Percentiles rank a stretch among this genome's conserved stretches.
Evolutionary conservation across 2,888 invertebrate species (phyloP).

Genomic region (Andrena haemorrhoa): DNA sequence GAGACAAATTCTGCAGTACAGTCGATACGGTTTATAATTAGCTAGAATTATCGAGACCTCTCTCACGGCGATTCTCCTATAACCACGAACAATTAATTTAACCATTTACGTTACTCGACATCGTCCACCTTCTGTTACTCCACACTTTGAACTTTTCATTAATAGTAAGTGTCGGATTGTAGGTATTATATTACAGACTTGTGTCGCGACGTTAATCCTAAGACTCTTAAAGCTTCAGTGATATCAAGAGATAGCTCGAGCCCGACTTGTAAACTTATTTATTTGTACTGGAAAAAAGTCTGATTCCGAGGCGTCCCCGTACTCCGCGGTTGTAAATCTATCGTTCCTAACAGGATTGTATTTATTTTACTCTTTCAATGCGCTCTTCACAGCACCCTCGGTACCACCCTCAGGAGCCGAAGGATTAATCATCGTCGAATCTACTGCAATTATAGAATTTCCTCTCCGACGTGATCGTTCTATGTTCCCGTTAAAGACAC

Average conservation of each 20-base stretch:
- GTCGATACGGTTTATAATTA: conserved; percentile 18
- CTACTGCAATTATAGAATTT: conserved; percentile 31
- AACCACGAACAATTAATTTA: conserved; percentile 29
- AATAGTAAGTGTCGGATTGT: conserved; percentile 8
- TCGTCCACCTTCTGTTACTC: not conserved
- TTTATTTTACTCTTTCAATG: not conserved
- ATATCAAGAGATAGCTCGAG: not conserved
- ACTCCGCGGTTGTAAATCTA: not conserved
- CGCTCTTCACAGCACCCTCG: not conserved
- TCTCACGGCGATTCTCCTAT: not conserved
- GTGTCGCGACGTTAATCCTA: conserved; percentile 27
- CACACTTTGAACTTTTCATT: conserved; percentile 17
- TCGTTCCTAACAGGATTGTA: not conserved
- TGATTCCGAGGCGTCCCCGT: not conserved
- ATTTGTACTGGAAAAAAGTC: not conserved
- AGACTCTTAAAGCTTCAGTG: conserved; percentile 17
- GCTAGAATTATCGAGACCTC: conserved; percentile 15
- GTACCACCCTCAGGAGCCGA: conserved; percentile 9
- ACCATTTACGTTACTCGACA: conserved; percentile 5
- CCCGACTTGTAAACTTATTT: conserved; percentile 1
- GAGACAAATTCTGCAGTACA: conserved; percentile 27
- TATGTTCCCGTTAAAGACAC: conserved; percentile 57
- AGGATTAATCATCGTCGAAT: conserved; percentile 19
- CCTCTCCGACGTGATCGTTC: conserved; percentile 24
- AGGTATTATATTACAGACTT: conserved; percentile 45